phyloP scores from a whole-genome alignment of 2,797 vertebrate genomes.

The Etheostoma nigrum region DNA sequence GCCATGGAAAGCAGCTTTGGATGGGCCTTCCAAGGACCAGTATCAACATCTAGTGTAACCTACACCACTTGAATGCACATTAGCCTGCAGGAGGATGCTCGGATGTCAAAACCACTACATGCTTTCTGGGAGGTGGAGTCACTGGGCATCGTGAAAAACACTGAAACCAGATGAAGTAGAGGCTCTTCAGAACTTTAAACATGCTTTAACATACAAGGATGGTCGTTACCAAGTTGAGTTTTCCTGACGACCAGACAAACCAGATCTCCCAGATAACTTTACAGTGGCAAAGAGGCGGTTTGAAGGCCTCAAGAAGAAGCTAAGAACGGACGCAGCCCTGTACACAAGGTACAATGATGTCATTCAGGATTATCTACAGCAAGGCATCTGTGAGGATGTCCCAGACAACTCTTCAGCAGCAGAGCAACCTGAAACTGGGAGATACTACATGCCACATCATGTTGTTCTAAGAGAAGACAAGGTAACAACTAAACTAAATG shows the following conservation, averaged over 20 bases:
- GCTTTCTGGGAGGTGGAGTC: conserved; percentile 48
- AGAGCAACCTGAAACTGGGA: conserved; percentile 2
- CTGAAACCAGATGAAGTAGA: conserved; percentile 2
- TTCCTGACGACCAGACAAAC: conserved; percentile 4
- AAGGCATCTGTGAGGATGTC: conserved; percentile 7
- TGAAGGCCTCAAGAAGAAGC: no score
- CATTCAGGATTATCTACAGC: no score
- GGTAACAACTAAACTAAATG: conserved; percentile 30
- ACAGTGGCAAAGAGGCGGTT: conserved; percentile 8
- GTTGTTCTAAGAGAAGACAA: conserved; percentile 26
- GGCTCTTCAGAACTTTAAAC: conserved; percentile 2
- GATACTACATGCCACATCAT: conserved; percentile 31
- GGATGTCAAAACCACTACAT: conserved; percentile 22
- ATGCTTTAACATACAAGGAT: neutral
- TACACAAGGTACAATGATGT: no score
- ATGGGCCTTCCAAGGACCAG: conserved; percentile 44
- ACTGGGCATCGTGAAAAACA: conserved; percentile 12
- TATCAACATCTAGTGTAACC: conserved; percentile 27
- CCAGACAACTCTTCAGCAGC: no score
- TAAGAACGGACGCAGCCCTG: no score
- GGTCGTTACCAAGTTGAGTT: conserved; percentile 27
- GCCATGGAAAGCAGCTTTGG: conserved; percentile 33
- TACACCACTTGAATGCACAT: neutral
- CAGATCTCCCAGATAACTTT: conserved; percentile 9
- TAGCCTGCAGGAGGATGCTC: conserved; percentile 2